These are phyloP conservation scores for Xiphophorus maculatus DNA, from an alignment of 2,113 vertebrate species.

Conservation along the genomic window DNA sequence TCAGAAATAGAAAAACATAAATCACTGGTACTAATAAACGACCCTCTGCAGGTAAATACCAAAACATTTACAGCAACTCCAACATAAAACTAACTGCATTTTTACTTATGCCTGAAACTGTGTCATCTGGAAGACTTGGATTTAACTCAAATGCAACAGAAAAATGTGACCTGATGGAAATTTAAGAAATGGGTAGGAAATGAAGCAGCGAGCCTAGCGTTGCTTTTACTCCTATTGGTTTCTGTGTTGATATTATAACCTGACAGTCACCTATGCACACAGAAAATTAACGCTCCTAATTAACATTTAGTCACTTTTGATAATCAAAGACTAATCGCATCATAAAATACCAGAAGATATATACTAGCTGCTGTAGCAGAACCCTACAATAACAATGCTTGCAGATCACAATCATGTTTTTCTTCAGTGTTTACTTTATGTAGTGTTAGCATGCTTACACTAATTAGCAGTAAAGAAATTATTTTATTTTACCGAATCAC, in stretches of 20 bases:
- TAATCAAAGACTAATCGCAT: no score
- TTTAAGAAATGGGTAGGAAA: neutral
- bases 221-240: neutral
- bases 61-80: neutral
- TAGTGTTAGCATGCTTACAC: no score
- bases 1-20: neutral
- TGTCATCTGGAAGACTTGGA: slow-evolving; percentile 47
- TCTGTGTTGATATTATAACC: neutral
- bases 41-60: neutral
- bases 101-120: neutral
- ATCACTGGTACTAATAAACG: neutral
- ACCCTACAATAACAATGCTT: neutral
- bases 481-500: no score
- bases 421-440: neutral
- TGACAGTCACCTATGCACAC: neutral
- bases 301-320: no score
- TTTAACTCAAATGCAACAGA: slow-evolving; percentile 16
- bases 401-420: neutral
- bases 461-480: no score
- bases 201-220: neutral
- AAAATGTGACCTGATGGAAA: neutral
- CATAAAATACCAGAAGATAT: no score
- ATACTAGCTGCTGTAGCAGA: neutral
- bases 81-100: neutral
- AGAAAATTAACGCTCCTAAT: no score